Evolutionary conservation across 2,888 invertebrate genomes (phyloP).

Genomic region (Andrena marginata): DNA sequence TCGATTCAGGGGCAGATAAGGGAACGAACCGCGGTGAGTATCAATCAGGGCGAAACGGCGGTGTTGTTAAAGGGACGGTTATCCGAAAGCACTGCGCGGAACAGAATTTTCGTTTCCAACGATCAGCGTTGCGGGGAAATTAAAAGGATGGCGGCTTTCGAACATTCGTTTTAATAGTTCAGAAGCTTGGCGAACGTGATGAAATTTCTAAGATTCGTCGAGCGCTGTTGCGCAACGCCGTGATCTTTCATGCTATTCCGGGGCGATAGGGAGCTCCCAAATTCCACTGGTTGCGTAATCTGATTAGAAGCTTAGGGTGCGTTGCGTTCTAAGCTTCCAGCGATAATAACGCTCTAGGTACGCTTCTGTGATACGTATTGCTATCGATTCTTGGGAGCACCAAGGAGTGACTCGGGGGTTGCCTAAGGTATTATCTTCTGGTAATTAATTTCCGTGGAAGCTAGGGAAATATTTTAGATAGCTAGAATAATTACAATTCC

Average conservation of each 20-base stretch:
- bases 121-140: background rate
- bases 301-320: slow-evolving; percentile 43
- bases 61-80: background rate
- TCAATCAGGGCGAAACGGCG: background rate
- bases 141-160: too few species aligned
- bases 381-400: background rate
- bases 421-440: background rate
- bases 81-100: too few species aligned
- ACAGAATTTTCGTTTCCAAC: background rate
- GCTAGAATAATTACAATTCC: too few species aligned
- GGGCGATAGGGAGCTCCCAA: slow-evolving; percentile 20
- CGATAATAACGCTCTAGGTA: slow-evolving; percentile 35
- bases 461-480: too few species aligned
- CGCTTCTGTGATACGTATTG: slow-evolving; percentile 7
- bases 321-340: slow-evolving; percentile 4
- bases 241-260: background rate
- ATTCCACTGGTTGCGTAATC: slow-evolving; percentile 37
- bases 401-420: background rate
- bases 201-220: background rate
- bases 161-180: background rate
- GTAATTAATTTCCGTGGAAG: too few species aligned
- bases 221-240: background rate
- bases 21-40: slow-evolving; percentile 2
- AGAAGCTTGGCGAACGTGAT: background rate
- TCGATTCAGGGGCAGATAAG: background rate